phyloP scores from a whole-genome alignment of 2,113 vertebrate genomes.

The Sinocyclocheilus rhinocerous region DNA sequence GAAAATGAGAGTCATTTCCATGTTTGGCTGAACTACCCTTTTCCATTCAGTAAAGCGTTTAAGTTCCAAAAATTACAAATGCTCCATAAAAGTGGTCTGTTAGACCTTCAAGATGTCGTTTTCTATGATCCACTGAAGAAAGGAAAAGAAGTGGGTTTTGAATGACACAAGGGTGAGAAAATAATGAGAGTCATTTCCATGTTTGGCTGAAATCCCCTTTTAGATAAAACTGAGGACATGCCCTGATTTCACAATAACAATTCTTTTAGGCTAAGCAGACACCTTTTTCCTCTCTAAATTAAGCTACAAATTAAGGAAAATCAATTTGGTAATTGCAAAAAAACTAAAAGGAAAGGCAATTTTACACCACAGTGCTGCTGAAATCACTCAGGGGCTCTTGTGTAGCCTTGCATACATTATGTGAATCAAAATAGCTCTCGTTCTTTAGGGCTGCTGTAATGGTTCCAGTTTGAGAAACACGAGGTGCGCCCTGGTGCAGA shows the following conservation, averaged over 20 bases:
- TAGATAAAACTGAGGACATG: neutral
- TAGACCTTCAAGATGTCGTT: neutral
- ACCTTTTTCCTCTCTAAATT: neutral
- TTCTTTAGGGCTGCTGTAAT: slow-evolving; percentile 37
- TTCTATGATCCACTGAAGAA: neutral
- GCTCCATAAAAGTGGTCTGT: neutral
- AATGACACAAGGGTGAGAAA: neutral
- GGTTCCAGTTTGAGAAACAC: slow-evolving; percentile 24
- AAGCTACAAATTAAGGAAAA: neutral
- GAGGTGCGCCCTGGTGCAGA: slow-evolving; percentile 34
- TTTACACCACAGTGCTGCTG: neutral
- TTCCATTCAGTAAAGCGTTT: neutral
- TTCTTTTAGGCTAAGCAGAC: neutral
- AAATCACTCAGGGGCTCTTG: neutral
- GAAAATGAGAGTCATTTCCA: neutral
- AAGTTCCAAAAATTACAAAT: neutral
- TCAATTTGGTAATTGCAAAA: neutral
- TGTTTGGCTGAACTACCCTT: neutral
- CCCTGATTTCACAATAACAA: neutral
- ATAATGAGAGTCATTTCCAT: neutral
- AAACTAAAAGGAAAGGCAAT: slow-evolving; percentile 35
- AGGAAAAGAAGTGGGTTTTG: neutral
- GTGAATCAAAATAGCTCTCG: slow-evolving; percentile 28
- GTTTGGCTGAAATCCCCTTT: neutral
- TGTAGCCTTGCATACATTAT: slow-evolving; percentile 27